Evolutionary conservation across 2,888 invertebrate genomes (phyloP), one percentile per base, ranked within the genome.

Genomic region (Coecobrya sp.): DNA sequence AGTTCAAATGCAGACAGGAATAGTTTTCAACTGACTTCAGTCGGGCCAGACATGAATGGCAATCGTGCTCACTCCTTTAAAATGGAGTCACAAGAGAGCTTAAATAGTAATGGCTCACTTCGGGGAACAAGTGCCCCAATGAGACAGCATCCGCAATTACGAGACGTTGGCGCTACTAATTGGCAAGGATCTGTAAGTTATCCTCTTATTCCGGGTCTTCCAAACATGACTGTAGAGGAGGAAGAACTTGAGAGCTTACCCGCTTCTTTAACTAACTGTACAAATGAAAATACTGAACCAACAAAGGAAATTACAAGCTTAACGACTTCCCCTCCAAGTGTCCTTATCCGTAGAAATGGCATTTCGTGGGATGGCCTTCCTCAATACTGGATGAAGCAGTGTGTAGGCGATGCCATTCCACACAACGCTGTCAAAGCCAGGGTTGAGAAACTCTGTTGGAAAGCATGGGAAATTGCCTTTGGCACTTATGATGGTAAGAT

Each of bases 361-460:
- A 55, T n/a, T 52, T 42, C 36, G n/a, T 85, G 86, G 86, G 91
- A 88, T 42, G 73, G 93, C 25, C 88, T 93, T 36, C 91, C 81
- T 0, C 85, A 91, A 19, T 52, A 91, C 45, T 95, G 95, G 94
- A 93, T 95, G 45, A 93, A 92, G 62, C 93, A 94, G 73, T 95
- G 95, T 85, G 93, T 94, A 27, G 94, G 94, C 0, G 94, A 94
- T 62, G 90, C 93, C 2, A 93, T 95, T 19, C 94, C 94, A 1
- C 91, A 94, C 3, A 94, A 94, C 86, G 93, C 94, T 73, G 93
- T 94, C 27, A 94, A 94, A 84, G 92, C 89, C n/a, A 68, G 95
- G 52, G 93, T 94, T 11, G 94, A 94, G 73, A 94, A 93, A 73
- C 59, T 95, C 11, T 94, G 94, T 36, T 88, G 91, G 65, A 87